These are phyloP conservation scores for Belonocnema kinseyi DNA, from an alignment of 1,140 invertebrate genomes.

Conservation along the genomic window DNA sequence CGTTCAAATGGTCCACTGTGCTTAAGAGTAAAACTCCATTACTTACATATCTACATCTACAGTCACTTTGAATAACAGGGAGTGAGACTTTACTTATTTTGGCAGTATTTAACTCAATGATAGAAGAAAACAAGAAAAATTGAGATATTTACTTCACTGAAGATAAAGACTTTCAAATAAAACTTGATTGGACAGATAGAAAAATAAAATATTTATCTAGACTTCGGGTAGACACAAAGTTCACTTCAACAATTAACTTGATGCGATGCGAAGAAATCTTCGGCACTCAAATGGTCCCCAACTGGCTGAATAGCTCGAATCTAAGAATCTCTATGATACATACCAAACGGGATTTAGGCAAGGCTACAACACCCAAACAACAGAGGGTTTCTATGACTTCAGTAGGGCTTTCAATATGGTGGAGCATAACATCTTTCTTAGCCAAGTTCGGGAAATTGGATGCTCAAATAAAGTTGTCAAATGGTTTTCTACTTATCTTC, in stretches of 20 bases:
- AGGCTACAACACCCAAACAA: too few species aligned
- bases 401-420: too few species aligned
- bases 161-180: not conserved
- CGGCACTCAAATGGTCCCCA: not conserved
- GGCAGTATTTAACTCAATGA: not conserved
- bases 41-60: not conserved
- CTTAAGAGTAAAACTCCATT: conserved; percentile 22
- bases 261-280: conserved; percentile 19
- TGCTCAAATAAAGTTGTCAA: too few species aligned
- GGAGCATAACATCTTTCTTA: too few species aligned
- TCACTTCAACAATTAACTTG: conserved; percentile 25
- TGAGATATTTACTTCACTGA: not conserved
- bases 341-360: too few species aligned
- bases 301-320: too few species aligned
- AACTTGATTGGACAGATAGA: conserved; percentile 11
- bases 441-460: too few species aligned
- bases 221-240: not conserved
- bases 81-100: not conserved
- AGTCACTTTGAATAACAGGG: not conserved
- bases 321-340: too few species aligned
- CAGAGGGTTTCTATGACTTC: too few species aligned
- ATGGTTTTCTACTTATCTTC: too few species aligned
- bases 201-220: conserved; percentile 17
- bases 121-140: too few species aligned
- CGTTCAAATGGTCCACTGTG: not conserved